Base-by-base conservation (phyloP, 2,888 invertebrate genomes). In the Neoascia interrupta region DNA sequence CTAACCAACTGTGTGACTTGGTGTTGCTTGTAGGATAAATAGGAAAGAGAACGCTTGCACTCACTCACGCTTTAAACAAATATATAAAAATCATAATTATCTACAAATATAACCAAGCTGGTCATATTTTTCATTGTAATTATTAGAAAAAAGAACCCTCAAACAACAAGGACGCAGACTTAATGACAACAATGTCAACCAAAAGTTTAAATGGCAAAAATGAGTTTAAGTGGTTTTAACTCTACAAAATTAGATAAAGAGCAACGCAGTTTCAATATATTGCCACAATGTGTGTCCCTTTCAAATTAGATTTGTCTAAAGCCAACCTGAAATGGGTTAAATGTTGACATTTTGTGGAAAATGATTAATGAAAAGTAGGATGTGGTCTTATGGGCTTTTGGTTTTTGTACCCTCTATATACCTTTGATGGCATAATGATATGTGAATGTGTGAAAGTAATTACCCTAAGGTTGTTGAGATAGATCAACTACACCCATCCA, bases 201-300 rank as follows among this genome's bases (percentile, higher is more conserved):
- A 28, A 47, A 18, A 47, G 28, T 45, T 45, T 16, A 16, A 47
- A 26, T 28, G 18, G 16, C n/a, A 18, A 16, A 4, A 16, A 41
- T 13, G 41, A 28, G 47, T 26, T 41, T 56, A 56, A 56, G 16
- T 28, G 41, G 28, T 56, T 56, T 39, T 56, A 41, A 39, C 39
- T 11, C 19, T 5, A n/a, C 23, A 16, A 16, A 56, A 28, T 19
- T 19, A 56, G 13, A 13, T 56, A 31, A 43, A 41, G 5, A 1
- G 5, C 5, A 4, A 4, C 8, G 26, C 26, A 26, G 3, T 8
- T 26, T 10, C 26, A 3, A 3, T n/a, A n/a, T n/a, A n/a, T n/a
- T n/a, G n/a, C n/a, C n/a, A n/a, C n/a, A n/a, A n/a, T n/a, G n/a
- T 47, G 16, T 28, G 28, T 45, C 43, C 43, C 13, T 45, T 45